phyloP scores from a whole-genome alignment of 2,113 vertebrate species.

The Clarias macrocephalus region DNA sequence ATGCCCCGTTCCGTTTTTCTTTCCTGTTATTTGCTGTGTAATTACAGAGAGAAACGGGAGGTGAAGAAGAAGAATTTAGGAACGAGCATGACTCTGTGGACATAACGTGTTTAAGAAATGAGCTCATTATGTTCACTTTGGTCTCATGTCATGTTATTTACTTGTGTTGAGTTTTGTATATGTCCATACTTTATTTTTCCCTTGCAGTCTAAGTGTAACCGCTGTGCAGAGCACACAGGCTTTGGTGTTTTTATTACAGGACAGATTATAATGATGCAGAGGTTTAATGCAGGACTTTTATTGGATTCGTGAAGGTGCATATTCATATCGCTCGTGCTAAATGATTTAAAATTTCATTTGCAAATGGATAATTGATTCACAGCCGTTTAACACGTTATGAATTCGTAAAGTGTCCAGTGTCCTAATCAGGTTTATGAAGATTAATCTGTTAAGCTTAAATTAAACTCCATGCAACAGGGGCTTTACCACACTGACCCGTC shows the following conservation, averaged over 20 bases:
- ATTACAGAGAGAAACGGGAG: neutral
- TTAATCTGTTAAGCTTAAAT: conserved; percentile 16
- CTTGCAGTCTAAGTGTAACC: neutral
- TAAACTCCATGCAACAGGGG: neutral
- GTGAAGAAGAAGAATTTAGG: neutral
- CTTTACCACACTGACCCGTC: neutral
- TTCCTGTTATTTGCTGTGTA: neutral
- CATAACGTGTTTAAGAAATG: conserved; percentile 8
- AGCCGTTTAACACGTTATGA: conserved; percentile 14
- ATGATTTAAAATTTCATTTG: conserved; percentile 24
- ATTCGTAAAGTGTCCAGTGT: conserved; percentile 6
- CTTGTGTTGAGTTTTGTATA: neutral
- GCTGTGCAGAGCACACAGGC: neutral
- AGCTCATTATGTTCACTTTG: conserved; percentile 10
- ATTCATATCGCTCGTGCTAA: neutral
- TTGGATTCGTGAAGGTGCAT: conserved; percentile 9
- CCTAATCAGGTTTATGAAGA: conserved; percentile 29
- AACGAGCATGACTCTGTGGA: neutral
- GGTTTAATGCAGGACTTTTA: neutral
- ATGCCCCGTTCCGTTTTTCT: neutral
- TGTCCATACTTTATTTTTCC: neutral
- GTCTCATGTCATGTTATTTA: neutral
- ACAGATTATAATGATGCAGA: neutral
- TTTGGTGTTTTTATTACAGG: neutral
- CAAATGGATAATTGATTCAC: conserved; percentile 12